Evolutionary conservation across 2,797 vertebrate species (phyloP).

Genomic region (Myripristis jacobus): DNA sequence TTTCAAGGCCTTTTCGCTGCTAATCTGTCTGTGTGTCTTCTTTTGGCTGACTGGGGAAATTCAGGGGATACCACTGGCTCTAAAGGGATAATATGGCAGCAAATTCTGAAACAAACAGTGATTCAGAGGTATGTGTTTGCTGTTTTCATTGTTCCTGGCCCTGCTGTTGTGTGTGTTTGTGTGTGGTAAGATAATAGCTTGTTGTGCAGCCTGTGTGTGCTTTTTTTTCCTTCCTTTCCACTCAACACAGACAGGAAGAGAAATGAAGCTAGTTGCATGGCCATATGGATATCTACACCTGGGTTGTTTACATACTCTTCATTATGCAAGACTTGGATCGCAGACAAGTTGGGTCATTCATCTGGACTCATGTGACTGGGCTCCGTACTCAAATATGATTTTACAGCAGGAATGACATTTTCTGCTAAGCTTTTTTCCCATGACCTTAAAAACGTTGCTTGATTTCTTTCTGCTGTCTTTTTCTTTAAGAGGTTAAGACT

Average conservation of each 20-base stretch:
- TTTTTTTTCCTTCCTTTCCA: constrained; percentile 4
- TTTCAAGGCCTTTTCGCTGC: constrained; percentile 33
- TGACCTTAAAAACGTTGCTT: neutral
- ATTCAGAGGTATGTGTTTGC: constrained; percentile 70
- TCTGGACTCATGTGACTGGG: constrained; percentile 38
- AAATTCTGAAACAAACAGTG: constrained; percentile 58
- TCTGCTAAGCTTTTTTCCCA: constrained; percentile 22
- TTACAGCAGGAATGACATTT: constrained; percentile 22
- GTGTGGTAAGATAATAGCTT: constrained; percentile 1
- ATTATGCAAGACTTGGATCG: constrained; percentile 1
- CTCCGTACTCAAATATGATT: constrained; percentile 23
- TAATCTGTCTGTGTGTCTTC: constrained; percentile 18
- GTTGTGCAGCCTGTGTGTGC: constrained; percentile 15
- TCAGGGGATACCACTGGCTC: constrained; percentile 29
- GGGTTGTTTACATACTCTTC: constrained; percentile 7
- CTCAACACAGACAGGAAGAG: neutral
- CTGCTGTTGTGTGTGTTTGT: constrained; percentile 27
- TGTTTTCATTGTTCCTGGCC: constrained; percentile 33
- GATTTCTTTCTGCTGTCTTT: neutral
- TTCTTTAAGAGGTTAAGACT: constrained; percentile 15
- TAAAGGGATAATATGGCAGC: constrained; percentile 63
- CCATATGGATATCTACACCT: constrained; percentile 28
- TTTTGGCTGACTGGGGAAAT: constrained; percentile 26
- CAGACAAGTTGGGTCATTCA: constrained; percentile 7
- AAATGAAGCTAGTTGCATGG: constrained; percentile 16